Evolutionary conservation across 2,888 invertebrate genomes (phyloP), one percentile per base, ranked within the genome.

Genomic region (Nomada flava): DNA sequence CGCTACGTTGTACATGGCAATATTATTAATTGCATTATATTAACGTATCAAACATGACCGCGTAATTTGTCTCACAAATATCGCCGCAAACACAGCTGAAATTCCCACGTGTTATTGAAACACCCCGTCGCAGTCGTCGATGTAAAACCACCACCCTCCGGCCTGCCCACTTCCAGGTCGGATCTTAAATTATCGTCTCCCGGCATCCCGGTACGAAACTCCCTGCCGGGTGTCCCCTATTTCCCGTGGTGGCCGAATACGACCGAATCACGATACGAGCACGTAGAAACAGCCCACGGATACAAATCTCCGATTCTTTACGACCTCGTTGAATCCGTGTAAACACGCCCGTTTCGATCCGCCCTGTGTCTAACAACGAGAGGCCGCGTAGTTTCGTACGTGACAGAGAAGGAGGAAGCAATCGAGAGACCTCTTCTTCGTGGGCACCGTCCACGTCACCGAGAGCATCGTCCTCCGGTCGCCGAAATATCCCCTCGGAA

Each of bases 301-400:
- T 81, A 81, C 73, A 65, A 68, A 79, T 69, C 78, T 71, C 78
- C 72, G 72, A 80, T 80, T 80, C 62, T 69, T 74, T 68, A 79
- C 47, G 69, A 47, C 59, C 79, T 69, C 73, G 73, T 79, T 59
- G 62, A 55, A 36, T 65, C 57, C 80, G 52, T 78, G 80, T 78
- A 80, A 78, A 80, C 80, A 79, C 65, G 47, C 64, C 68, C 69
- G 73, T 79, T 78, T 79, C 79, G 79, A 74, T 70, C 60, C 64
- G 18, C 73, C 55, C 23, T 13, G 15, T 13, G 52, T 18, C 23
- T 10, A 15, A 26, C n/a, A 36, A 1, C 5, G 11, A 36, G 4
- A 18, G 42, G 44, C 10, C 44, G 29, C 36, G 36, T 23, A 23
- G 23, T 7, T 36, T 36, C 36, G 36, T 1, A 36, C 7, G 36